Conservation (phyloP, 2,888 invertebrate species). For the Lycophotia porphyrea region DNA sequence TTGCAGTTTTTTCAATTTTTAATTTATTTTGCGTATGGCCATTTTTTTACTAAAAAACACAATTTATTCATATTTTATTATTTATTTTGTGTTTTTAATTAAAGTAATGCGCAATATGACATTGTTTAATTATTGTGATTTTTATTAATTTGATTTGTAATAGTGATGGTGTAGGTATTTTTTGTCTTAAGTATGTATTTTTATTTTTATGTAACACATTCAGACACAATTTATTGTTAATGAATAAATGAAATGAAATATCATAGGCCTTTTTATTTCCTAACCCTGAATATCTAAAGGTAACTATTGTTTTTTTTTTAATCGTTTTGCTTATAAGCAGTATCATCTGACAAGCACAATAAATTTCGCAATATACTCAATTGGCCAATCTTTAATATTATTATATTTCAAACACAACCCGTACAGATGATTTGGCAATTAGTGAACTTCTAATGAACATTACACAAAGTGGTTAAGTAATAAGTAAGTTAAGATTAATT, state of each 20-base stretch:
- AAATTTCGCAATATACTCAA: background rate
- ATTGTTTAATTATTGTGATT: too few species aligned
- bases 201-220: too few species aligned
- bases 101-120: too few species aligned
- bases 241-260: too few species aligned
- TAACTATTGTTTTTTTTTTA: background rate
- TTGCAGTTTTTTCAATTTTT: too few species aligned
- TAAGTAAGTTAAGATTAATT: conserved; percentile 45
- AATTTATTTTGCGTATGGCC: too few species aligned
- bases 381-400: background rate
- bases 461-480: conserved; percentile 16
- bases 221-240: too few species aligned
- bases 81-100: background rate
- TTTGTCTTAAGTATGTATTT: too few species aligned
- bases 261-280: background rate
- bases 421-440: conserved; percentile 6
- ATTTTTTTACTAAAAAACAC: too few species aligned
- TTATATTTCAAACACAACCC: background rate
- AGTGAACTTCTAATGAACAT: conserved; percentile 33
- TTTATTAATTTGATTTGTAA: too few species aligned
- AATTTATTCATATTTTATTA: background rate
- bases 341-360: background rate
- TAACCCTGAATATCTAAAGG: background rate
- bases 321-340: background rate
- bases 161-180: too few species aligned